phyloP scores from a whole-genome alignment of 1,140 invertebrate species.

The Aphis craccivora region DNA sequence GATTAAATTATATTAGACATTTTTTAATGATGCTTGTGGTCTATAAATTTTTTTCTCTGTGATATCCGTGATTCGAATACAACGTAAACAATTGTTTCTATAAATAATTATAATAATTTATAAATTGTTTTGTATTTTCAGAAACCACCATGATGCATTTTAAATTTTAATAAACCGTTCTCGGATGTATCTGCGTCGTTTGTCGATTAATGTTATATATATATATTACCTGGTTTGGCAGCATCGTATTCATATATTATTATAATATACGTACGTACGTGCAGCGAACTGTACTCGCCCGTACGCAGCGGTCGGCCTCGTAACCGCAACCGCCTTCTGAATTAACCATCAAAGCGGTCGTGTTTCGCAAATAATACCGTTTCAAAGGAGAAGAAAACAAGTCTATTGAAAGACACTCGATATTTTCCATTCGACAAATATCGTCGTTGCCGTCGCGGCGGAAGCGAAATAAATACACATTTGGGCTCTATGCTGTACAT shows the following conservation, averaged over 20 bases:
- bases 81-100: not conserved
- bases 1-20: not conserved
- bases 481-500: not conserved
- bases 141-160: not conserved
- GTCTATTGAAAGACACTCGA: slow-evolving; percentile 44
- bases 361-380: slow-evolving; percentile 26
- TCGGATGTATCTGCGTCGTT: not conserved
- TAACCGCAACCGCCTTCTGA: not conserved
- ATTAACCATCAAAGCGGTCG: slow-evolving; percentile 18
- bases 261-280: not conserved
- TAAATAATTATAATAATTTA: too few species aligned
- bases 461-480: slow-evolving; percentile 12
- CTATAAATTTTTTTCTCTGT: not conserved
- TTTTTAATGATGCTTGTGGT: too few species aligned
- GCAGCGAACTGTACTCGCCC: not conserved
- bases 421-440: not conserved
- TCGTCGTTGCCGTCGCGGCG: not conserved
- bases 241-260: not conserved
- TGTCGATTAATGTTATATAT: not conserved
- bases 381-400: slow-evolving; percentile 21
- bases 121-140: not conserved
- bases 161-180: not conserved
- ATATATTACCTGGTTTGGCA: not conserved
- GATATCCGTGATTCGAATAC: too few species aligned
- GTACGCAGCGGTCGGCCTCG: not conserved